Evolutionary conservation across 2,113 vertebrate genomes (phyloP).

Genomic region (Anhinga rufa): DNA sequence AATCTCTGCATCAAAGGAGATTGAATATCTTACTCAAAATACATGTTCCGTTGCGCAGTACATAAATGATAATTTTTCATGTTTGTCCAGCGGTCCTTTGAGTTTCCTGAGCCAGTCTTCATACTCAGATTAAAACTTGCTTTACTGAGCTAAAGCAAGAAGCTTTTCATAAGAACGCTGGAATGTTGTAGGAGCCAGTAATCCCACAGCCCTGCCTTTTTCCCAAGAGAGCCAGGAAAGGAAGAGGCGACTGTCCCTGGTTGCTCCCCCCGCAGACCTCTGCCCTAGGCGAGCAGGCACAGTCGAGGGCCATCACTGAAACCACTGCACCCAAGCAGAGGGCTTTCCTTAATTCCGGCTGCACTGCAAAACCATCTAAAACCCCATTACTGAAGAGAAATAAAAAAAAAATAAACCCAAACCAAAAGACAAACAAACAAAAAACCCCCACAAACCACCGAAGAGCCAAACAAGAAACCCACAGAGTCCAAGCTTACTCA

Average conservation of each 20-base stretch:
- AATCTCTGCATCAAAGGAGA: neutral
- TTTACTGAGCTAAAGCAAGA: neutral
- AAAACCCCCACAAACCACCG: too few relatives aligned
- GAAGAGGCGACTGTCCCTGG: neutral
- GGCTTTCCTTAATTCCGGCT: neutral
- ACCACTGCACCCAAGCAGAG: neutral
- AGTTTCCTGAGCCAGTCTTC: neutral
- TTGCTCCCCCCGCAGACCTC: neutral
- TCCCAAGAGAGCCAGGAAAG: neutral
- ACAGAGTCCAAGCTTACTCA: accelerated
- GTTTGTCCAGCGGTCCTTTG: neutral
- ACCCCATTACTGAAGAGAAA: neutral
- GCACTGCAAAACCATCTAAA: neutral
- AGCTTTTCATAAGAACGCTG: neutral
- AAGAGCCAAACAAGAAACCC: neutral
- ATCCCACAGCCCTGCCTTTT: neutral
- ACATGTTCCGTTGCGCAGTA: neutral
- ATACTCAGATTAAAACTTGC: neutral
- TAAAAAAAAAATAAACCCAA: neutral
- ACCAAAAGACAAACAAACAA: too few relatives aligned
- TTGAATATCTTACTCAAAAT: neutral
- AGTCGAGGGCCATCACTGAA: too few relatives aligned
- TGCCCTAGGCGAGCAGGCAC: accelerated
- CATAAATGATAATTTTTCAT: neutral
- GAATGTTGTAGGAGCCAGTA: neutral